Evolutionary conservation across 2,113 vertebrate species (phyloP), one percentile per base, ranked within the genome.

Genomic region (Peromyscus californicus): DNA sequence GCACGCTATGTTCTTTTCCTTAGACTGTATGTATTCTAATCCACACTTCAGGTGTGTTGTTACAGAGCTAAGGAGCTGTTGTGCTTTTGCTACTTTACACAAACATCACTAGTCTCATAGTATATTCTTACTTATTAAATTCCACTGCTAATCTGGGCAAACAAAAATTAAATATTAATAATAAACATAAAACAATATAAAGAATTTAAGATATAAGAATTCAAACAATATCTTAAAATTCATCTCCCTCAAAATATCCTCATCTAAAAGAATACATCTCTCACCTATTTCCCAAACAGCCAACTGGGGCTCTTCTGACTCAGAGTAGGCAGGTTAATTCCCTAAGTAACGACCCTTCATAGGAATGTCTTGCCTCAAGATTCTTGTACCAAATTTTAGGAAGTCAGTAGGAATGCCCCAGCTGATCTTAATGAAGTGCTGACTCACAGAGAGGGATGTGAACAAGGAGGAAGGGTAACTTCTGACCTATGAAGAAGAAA

Each of bases 401-500:
- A 95, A 94, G 22, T 22, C 29, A 89, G 39, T 29, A 93, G 51
- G 74, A 88, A 82, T 93, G 76, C 26, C 80, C 61, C 54, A 74
- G 17, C 42, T 89, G 63, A 88, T 90, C 70, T 97, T 74, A 97
- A 83, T 36, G 33, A 95, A 95, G 21, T 79, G 48, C 2, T 94
- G 78, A 90, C 59, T 57, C 79, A 93, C 13, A 90, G 31, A 93
- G 51, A 96, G 9, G 33, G 54, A 59, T 69, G 21, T 86, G 91
- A 90, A 76, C 5, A 42, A 92, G 67, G n/a, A 90, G 21, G 33
- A 94, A 95, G 87, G 57, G 42, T 70, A 95, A 84, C 70, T 80
- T 94, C 74, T 89, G 54, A 97, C 65, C 70, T 95, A 93, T 4
- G 1, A 96, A 93, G 69, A 97, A 93, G 84, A 82, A 97, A 95